Base-by-base conservation (phyloP, 2,113 vertebrate species). In the Bothrops jararaca region DNA sequence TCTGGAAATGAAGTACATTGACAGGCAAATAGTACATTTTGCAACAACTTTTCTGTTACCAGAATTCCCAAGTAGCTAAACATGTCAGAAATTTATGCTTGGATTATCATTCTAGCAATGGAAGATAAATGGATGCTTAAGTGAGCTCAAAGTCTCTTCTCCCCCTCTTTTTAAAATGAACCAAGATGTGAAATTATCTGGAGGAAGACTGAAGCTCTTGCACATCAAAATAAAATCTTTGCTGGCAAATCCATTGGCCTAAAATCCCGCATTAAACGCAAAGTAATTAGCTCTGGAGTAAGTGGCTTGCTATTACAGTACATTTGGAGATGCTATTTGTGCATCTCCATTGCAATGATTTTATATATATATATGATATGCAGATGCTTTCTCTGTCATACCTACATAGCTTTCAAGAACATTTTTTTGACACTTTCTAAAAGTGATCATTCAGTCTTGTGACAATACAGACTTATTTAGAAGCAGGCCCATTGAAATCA, bases 1-100 rank as follows among this genome's bases (percentile, higher is more conserved):
- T 93, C 2, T 0, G 91, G 92, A 95, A 95, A 90, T 88, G 86
- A 48, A n/a, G 91, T 60, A 0, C 34, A 5, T 80, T 90, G 39
- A 53, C n/a, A 58, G 90, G 53, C 69, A 91, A 85, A 12, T 4
- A 1, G 0, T 93, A 90, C 9, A 39, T 85, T 92, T 95, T 90
- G 48, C 2, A 56, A 60, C 13, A 1, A 22, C 60, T 88, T 94
- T 56, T 93, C 87, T 12, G 89, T 90, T 42, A 57, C 39, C 0
- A 0, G 0, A 26, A 10, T 34, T 69, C 64, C 64, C 0, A 1
- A 10, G 45, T 15, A 2, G 15, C 86, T 45, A 92, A 89, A n/a
- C 2, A 0, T n/a, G 60, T 52, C n/a, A 42, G 56, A 86, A 90
- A 15, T 29, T 69, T 13, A 3, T 2, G 29, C 54, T 74, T 58